Evolutionary conservation across 2,888 invertebrate species (phyloP).

Genomic region (Seira musarum): DNA sequence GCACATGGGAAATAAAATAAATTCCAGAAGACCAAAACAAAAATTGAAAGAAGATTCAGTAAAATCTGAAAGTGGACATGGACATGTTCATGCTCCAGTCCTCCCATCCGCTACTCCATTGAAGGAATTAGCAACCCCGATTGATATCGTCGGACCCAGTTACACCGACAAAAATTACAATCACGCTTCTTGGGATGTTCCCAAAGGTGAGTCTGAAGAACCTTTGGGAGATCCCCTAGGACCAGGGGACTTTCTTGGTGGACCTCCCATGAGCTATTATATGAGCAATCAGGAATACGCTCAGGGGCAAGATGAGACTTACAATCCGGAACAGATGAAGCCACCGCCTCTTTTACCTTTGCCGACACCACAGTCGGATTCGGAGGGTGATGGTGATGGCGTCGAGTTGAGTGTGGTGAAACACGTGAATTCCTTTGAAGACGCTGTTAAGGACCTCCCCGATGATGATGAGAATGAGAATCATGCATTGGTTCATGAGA

Average conservation of each 20-base stretch:
- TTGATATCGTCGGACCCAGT: slow-evolving; percentile 21
- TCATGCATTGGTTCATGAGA: background rate
- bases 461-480: background rate
- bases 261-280: too few relatives aligned
- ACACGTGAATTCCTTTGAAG: slow-evolving; percentile 19
- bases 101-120: slow-evolving; percentile 14
- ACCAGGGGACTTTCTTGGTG: background rate
- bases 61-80: slow-evolving; percentile 16
- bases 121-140: slow-evolving; percentile 21
- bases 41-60: background rate
- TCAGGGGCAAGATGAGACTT: too few relatives aligned
- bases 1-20: slow-evolving; percentile 1
- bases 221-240: background rate
- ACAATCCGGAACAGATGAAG: background rate
- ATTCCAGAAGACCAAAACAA: background rate
- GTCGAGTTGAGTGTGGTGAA: slow-evolving; percentile 8
- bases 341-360: background rate
- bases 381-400: slow-evolving; percentile 28
- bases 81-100: background rate
- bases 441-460: background rate
- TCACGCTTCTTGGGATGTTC: background rate
- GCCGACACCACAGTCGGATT: background rate
- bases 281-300: too few relatives aligned
- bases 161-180: slow-evolving; percentile 30
- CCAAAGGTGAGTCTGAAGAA: background rate